Evolutionary conservation across 2,888 invertebrate species (phyloP), one percentile per base, ranked within the genome.

Genomic region (Leucoma salicis): DNA sequence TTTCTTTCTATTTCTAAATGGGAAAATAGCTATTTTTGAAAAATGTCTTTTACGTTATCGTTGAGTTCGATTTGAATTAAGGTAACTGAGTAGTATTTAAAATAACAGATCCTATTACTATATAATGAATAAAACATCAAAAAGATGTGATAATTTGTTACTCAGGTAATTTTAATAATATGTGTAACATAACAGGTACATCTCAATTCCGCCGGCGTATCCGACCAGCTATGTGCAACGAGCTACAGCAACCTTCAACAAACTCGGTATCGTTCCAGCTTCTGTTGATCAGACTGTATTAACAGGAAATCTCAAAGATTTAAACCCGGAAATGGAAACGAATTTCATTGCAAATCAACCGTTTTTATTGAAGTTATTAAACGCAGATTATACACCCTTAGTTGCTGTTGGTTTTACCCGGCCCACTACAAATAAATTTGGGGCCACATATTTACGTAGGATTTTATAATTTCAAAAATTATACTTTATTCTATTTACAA

Each of bases 191-290:
- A 13, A 29, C 55, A 68, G 64, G 36, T 55, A 62, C 37, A 57
- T 66, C 24, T 68, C 68, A 1, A 11, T 53, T 1, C 69, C 69
- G 0, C 35, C 63, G 5, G 58, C 59, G 0, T 3, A 51, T 2
- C 65, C 64, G 0, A 54, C 53, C 24, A 53, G 49, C 12, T 59
- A 48, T 35, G 11, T 60, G 1, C 64, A 68, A 2, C 51, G 58
- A 1, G 55, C 50, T 0, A 56, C 63, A 0, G 14, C 63, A 0
- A 46, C 46, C 0, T 8, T 66, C 0, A 40, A 56, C 31, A 53
- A 48, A 7, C 15, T 36, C 0, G 63, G 62, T 0, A 6, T 61
- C 3, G 4, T 11, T 0, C 29, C 46, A 0, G 3, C 53, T 0
- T 25, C 45, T 3, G 16, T 28, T 13, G 49, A 43, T 24, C 18